Conservation (phyloP, 2,888 invertebrate species). For the Maniola hyperantus region DNA sequence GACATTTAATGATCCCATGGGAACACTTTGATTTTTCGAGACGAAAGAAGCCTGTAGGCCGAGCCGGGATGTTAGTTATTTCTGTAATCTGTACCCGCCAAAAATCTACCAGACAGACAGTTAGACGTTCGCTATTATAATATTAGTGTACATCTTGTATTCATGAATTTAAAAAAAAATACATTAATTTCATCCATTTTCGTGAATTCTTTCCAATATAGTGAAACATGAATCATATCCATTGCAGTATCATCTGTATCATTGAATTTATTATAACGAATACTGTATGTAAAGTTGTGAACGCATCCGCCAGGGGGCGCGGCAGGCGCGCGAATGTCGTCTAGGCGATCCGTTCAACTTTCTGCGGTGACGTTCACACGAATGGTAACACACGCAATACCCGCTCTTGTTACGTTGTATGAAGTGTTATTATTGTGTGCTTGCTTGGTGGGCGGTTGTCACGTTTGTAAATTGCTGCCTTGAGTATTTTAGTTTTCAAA, state of each 20-base stretch:
- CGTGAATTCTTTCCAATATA: no score
- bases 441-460: slow-evolving; percentile 28
- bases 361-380: slow-evolving; percentile 62
- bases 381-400: slow-evolving; percentile 55
- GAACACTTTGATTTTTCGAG: no score
- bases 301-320: slow-evolving; percentile 41
- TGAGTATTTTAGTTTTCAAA: not conserved
- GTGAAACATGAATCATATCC: not conserved
- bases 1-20: no score
- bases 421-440: slow-evolving; percentile 26
- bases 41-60: no score
- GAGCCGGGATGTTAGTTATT: no score
- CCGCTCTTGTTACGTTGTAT: slow-evolving; percentile 16
- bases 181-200: not conserved
- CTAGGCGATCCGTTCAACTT: slow-evolving; percentile 55
- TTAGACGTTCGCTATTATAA: no score
- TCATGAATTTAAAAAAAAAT: not conserved
- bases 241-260: not conserved
- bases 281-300: slow-evolving; percentile 8
- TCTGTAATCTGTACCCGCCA: no score
- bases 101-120: no score
- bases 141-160: not conserved
- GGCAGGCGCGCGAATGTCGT: slow-evolving; percentile 49
- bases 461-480: not conserved
- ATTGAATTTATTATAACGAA: not conserved